Evolutionary conservation across 2,888 invertebrate species (phyloP).

Genomic region (Campoletis raptor): DNA sequence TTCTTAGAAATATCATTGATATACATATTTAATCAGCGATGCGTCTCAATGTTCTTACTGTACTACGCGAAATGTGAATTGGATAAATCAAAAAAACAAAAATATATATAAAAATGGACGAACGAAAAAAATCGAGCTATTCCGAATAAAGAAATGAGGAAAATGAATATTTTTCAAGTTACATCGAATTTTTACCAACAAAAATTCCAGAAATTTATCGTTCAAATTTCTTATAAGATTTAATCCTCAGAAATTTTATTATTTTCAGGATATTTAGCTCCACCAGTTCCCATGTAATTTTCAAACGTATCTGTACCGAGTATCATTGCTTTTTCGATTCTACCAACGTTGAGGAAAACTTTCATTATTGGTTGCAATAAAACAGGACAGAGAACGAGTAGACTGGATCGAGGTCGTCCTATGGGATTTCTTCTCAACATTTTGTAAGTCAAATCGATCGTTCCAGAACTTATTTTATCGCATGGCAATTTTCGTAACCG

Average conservation of each 20-base stretch:
- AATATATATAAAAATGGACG: conserved; percentile 8
- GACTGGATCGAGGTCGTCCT: conserved; percentile 77
- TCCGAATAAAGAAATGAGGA: conserved; percentile 53
- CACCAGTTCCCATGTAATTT: conserved; percentile 28
- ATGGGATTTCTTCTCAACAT: conserved; percentile 76
- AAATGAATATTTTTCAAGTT: conserved; percentile 20
- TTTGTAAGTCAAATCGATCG: conserved; percentile 78
- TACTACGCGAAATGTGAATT: conserved; percentile 62
- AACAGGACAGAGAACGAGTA: conserved; percentile 77
- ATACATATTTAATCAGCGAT: conserved; percentile 64
- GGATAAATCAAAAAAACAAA: conserved; percentile 2
- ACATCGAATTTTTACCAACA: background rate
- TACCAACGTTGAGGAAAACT: conserved; percentile 64
- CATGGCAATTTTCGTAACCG: conserved; percentile 43
- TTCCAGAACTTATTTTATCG: conserved; percentile 63
- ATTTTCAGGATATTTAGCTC: background rate
- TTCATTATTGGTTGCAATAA: conserved; percentile 57
- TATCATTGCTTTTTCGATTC: conserved; percentile 61
- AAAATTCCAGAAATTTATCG: background rate
- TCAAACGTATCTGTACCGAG: conserved; percentile 55
- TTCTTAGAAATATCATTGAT: conserved; percentile 60
- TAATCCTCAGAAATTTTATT: background rate
- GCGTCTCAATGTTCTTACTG: conserved; percentile 64
- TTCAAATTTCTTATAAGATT: background rate
- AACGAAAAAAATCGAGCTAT: conserved; percentile 30